Base-by-base conservation (phyloP, 2,797 vertebrate genomes). In the Peromyscus nudipes region DNA sequence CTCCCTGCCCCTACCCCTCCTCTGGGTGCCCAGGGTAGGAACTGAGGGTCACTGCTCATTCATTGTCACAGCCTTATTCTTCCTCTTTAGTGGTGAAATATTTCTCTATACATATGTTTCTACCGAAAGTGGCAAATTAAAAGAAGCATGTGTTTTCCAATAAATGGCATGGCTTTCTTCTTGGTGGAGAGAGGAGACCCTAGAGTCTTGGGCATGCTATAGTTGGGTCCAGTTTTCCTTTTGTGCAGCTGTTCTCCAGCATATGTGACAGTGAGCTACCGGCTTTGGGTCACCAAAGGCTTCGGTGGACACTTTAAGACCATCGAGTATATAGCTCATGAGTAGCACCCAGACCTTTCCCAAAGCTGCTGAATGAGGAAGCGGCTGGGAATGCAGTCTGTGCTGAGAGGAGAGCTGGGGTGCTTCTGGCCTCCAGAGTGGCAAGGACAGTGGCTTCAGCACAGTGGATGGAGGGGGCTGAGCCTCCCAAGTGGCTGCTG, bases 381-480 rank as follows among this genome's bases (percentile, higher is more conserved):
- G 14, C 11, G 17, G 1, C 6, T 64, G 34, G 60, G 60, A 6
- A 16, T 21, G 21, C 40, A 49, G 1, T 2, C 27, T 64, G 31
- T 19, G 19, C 1, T 9, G 10, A 40, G 52, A 31, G 12, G 40
- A 29, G 12, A 62, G 43, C 9, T 34, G 21, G 76, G 27, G 27
- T 3, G 3, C 4, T 12, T 17, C 25, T 3, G 7, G 21, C 13
- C 40, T 46, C 4, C 17, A 0, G 52, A 34, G n/a, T 7, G 16
- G 1, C 4, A 14, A 11, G n/a, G 9, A 5, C 0, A 25, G 43
- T 67, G 6, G 12, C 31, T 46, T 76, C 29, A 55, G 31, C 13
- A 3, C 7, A 4, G 0, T 0, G 0, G 46, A 7, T 4, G 7
- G 16, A 8, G 81, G 29, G 40, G 1, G 17, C 13, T 0, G 4